Conservation (phyloP, 2,113 vertebrate species). For the Isichthys henryi region DNA sequence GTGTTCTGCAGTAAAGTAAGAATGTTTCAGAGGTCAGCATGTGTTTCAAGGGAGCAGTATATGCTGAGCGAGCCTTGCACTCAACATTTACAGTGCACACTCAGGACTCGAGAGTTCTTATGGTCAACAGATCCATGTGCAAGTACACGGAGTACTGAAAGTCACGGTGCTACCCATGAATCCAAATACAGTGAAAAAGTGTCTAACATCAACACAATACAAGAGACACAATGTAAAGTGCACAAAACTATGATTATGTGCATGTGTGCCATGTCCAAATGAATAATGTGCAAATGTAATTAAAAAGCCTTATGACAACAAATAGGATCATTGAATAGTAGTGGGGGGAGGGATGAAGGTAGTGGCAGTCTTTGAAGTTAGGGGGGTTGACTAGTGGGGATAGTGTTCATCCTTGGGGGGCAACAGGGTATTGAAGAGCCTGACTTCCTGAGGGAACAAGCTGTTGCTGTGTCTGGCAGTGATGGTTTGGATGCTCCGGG, state of each 20-base stretch:
- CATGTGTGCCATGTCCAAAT: neutral
- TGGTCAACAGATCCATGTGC: neutral
- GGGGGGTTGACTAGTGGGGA: neutral
- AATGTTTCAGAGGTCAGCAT: neutral
- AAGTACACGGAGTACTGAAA: neutral
- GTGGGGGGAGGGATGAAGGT: neutral
- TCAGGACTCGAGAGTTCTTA: neutral
- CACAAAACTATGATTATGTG: neutral
- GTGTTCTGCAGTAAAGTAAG: neutral
- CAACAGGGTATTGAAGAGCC: neutral
- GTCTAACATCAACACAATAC: neutral
- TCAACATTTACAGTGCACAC: neutral
- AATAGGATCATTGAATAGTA: neutral
- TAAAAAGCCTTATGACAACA: neutral
- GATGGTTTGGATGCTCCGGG: too few relatives aligned
- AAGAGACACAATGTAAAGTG: neutral
- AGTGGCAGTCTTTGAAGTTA: neutral
- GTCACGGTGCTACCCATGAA: neutral
- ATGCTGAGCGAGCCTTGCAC: neutral
- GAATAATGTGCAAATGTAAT: too few relatives aligned
- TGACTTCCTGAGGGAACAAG: too few relatives aligned
- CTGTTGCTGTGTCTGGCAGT: too few relatives aligned
- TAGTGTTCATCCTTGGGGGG: neutral
- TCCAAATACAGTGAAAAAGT: neutral
- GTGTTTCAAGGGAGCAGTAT: neutral